Conservation (phyloP, 2,113 vertebrate species). For the Scatophagus argus region DNA sequence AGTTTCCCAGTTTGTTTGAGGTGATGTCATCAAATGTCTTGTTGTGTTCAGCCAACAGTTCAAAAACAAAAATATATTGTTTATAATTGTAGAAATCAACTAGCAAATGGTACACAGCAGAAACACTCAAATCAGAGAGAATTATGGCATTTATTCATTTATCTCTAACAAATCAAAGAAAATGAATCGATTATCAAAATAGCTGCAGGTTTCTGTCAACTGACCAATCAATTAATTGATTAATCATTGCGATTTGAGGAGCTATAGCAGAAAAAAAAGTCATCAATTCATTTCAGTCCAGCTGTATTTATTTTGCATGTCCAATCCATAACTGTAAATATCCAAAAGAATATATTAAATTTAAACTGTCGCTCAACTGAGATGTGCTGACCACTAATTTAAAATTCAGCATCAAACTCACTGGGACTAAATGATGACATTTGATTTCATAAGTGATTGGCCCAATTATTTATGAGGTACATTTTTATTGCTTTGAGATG, state of each 20-base stretch:
- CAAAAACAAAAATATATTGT: neutral
- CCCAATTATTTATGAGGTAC: conserved; percentile 32
- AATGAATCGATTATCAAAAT: neutral
- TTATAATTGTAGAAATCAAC: neutral
- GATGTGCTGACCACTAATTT: neutral
- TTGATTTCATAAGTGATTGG: neutral
- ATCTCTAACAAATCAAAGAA: neutral
- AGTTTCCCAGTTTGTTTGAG: neutral
- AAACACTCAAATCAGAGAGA: neutral
- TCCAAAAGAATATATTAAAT: neutral
- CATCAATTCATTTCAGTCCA: neutral
- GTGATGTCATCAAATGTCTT: neutral
- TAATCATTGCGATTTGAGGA: neutral
- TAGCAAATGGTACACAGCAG: neutral
- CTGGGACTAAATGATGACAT: neutral
- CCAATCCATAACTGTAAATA: neutral
- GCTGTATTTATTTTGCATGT: neutral
- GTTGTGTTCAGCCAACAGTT: neutral
- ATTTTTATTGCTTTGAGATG: conserved; percentile 60
- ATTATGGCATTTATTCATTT: neutral
- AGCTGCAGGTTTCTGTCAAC: neutral
- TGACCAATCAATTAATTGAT: neutral
- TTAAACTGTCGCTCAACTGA: neutral
- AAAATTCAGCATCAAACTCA: neutral
- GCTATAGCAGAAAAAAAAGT: neutral